Percentiles rank a stretch among this genome's conserved stretches.
These are phyloP conservation scores for Pseudorectes ferrugineus DNA, from an alignment of 2,113 vertebrate genomes.

Conservation along the genomic window DNA sequence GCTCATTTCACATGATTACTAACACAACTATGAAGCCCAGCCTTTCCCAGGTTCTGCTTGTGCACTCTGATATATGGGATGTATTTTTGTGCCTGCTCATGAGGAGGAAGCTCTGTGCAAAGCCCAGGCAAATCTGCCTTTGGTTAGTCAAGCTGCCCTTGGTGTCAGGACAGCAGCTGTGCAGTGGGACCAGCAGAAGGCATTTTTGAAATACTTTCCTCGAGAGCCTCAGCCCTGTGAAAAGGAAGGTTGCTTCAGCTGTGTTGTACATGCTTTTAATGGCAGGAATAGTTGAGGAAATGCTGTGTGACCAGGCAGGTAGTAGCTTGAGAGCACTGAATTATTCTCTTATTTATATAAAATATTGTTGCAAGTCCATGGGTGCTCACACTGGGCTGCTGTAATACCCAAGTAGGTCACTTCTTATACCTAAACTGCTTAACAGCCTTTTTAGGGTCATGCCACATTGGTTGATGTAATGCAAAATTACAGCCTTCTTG, in stretches of 20 bases:
- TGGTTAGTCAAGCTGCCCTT: background rate
- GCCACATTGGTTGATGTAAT: background rate
- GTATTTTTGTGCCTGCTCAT: background rate
- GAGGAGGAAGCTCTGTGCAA: background rate
- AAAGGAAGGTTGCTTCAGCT: background rate
- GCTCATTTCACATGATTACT: background rate
- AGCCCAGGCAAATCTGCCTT: background rate
- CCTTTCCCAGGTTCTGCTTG: background rate
- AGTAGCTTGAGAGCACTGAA: background rate
- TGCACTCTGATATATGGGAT: background rate
- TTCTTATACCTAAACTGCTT: background rate
- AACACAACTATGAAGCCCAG: fast-evolving
- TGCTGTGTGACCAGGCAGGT: background rate
- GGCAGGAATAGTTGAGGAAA: background rate
- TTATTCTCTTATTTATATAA: background rate
- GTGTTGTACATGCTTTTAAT: background rate
- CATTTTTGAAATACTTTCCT: background rate
- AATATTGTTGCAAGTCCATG: background rate
- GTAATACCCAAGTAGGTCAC: background rate
- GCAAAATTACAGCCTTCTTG: background rate
- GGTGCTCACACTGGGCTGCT: background rate
- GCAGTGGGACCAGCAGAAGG: background rate
- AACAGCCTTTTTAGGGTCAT: background rate
- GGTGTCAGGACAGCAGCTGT: background rate
- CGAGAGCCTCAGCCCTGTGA: background rate